These are phyloP conservation scores for Epizoanthus scotinus DNA, from an alignment of 92 coral and sea anemone genomes.

Conservation along the genomic window DNA sequence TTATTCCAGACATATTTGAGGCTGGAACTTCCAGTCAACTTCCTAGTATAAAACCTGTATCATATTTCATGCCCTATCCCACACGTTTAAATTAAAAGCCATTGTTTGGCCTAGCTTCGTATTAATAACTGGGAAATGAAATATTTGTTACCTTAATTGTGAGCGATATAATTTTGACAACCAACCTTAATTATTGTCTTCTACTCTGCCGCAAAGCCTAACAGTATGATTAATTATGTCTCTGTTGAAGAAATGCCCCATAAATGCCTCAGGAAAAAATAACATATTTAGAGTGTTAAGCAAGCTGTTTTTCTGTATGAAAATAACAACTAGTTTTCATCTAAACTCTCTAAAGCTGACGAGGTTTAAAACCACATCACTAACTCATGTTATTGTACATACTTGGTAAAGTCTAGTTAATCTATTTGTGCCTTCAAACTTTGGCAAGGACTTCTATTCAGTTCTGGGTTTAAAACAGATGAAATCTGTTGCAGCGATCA, in stretches of 20 bases:
- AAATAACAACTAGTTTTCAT: not conserved
- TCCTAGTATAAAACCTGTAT: not conserved
- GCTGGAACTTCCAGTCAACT: not conserved
- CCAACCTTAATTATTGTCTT: not conserved
- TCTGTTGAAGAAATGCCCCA: not conserved
- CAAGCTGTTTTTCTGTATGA: no score
- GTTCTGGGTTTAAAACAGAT: not conserved
- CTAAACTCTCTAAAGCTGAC: not conserved
- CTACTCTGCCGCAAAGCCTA: not conserved
- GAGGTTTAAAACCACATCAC: not conserved
- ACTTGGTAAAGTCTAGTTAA: not conserved
- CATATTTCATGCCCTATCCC: not conserved
- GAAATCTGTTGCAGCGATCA: not conserved
- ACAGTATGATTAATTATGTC: not conserved
- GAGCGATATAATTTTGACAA: not conserved
- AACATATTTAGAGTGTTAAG: not conserved
- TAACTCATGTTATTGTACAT: not conserved
- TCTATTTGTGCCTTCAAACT: not conserved
- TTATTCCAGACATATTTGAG: not conserved
- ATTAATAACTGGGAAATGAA: not conserved
- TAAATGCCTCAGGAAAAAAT: no score
- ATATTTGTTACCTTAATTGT: not conserved
- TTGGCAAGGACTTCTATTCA: not conserved
- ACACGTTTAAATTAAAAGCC: not conserved
- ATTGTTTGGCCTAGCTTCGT: not conserved